Conservation (phyloP, 53 echinoderm and acorn worm species). For the Holothuria leucospilota region DNA sequence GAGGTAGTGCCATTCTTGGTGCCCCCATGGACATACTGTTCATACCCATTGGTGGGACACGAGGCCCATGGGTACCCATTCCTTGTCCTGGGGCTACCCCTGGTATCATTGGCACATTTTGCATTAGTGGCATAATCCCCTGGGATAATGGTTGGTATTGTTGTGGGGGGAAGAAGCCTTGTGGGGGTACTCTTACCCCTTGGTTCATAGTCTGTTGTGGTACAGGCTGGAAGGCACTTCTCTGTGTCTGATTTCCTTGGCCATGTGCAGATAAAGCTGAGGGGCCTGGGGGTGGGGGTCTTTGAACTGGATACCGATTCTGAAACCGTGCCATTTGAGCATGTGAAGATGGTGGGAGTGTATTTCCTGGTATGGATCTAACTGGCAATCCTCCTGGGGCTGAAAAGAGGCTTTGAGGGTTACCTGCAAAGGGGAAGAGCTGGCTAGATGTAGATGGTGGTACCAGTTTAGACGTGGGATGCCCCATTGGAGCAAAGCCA, state of each 20-base stretch:
- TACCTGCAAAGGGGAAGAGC: background rate
- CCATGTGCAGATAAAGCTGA: too few species aligned
- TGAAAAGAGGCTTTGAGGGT: constrained; percentile 6
- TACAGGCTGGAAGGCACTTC: constrained; percentile 43
- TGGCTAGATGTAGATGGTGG: constrained; percentile 13
- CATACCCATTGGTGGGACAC: too few species aligned
- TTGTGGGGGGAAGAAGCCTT: background rate
- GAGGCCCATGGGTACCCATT: too few species aligned
- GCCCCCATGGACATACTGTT: too few species aligned
- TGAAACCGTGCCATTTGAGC: background rate
- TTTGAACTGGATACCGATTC: background rate
- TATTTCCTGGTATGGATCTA: background rate
- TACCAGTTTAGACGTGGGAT: background rate
- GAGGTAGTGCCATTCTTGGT: background rate
- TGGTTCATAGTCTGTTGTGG: constrained; percentile 3
- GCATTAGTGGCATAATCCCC: background rate
- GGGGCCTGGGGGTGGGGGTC: background rate
- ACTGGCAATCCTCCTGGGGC: background rate
- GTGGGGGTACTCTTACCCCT: too few species aligned
- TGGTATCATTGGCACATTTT: constrained; percentile 5
- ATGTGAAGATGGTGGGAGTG: background rate
- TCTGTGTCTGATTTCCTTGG: constrained; percentile 2
- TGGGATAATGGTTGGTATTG: background rate
- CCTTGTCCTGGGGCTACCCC: too few species aligned
- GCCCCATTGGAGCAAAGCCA: background rate